phyloP scores from a whole-genome alignment of 2,113 vertebrate species.

The Caranx ignobilis region DNA sequence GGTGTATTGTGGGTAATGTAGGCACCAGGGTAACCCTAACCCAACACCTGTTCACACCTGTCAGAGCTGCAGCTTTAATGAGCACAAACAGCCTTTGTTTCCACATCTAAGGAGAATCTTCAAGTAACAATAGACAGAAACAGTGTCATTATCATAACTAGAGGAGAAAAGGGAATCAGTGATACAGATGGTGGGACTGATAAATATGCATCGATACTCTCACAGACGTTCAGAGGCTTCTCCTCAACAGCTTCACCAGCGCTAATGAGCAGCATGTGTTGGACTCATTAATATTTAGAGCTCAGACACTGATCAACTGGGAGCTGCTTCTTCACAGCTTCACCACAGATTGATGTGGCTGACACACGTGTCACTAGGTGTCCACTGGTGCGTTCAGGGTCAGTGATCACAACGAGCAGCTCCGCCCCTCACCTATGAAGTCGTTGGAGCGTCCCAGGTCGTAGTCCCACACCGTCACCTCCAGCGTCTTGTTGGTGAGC shows the following conservation, averaged over 20 bases:
- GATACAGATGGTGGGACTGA: not conserved
- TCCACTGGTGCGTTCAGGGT: not conserved
- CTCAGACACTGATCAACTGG: too few species aligned
- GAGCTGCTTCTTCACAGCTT: too few species aligned
- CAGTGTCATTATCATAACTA: not conserved
- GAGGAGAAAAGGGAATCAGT: not conserved
- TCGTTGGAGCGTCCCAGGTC: conserved; percentile 91
- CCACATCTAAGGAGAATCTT: not conserved
- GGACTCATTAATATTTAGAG: conserved; percentile 20
- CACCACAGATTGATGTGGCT: too few species aligned
- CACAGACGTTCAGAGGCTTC: too few species aligned
- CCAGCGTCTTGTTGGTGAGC: conserved; percentile 86
- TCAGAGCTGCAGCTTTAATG: not conserved
- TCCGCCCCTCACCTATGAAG: conserved; percentile 87
- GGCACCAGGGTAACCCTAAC: too few species aligned
- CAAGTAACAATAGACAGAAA: not conserved
- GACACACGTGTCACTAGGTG: not conserved
- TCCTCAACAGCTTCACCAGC: not conserved
- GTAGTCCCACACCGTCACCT: conserved; percentile 92
- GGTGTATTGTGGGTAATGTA: too few species aligned
- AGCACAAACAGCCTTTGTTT: too few species aligned
- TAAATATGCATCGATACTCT: not conserved
- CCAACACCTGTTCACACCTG: too few species aligned
- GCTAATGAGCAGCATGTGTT: not conserved
- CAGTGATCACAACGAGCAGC: not conserved